Percentiles rank a stretch among this genome's conserved stretches.
Conservation (phyloP, 2,888 invertebrate species). For the Cataglyphis cursor region DNA sequence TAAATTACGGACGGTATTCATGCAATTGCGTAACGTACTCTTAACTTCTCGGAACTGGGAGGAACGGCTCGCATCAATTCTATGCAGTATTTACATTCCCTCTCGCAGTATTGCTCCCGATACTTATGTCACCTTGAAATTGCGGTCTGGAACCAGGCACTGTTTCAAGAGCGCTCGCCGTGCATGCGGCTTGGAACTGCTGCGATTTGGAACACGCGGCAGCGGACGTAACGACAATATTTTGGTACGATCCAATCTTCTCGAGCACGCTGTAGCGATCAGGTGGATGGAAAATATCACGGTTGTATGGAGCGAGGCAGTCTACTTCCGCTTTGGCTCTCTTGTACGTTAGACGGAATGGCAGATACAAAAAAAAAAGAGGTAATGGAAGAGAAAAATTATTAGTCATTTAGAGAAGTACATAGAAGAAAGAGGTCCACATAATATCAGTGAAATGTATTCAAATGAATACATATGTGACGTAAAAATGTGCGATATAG, state of each 20-base stretch:
- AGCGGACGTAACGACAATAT: slow-evolving; percentile 73
- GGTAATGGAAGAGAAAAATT: neutral
- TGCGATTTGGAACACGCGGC: slow-evolving; percentile 70
- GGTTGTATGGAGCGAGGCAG: slow-evolving; percentile 59
- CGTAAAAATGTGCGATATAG: neutral
- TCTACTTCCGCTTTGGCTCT: slow-evolving; percentile 44
- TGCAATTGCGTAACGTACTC: slow-evolving; percentile 30
- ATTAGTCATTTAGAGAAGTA: neutral
- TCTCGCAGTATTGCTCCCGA: slow-evolving; percentile 44
- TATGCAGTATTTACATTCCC: slow-evolving; percentile 57
- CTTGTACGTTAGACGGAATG: slow-evolving; percentile 20
- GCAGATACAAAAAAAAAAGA: slow-evolving; percentile 1
- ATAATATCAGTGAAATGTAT: slow-evolving; percentile 8
- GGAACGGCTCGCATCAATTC: slow-evolving; percentile 54
- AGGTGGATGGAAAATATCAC: slow-evolving; percentile 72
- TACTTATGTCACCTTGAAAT: slow-evolving; percentile 63
- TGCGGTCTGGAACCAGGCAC: slow-evolving; percentile 51
- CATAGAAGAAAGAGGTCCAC: neutral
- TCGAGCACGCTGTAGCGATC: slow-evolving; percentile 68
- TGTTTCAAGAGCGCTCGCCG: slow-evolving; percentile 49
- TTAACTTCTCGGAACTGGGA: slow-evolving; percentile 41
- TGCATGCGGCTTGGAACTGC: slow-evolving; percentile 54
- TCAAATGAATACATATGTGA: neutral
- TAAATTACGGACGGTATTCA: slow-evolving; percentile 16
- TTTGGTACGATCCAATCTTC: slow-evolving; percentile 73